Conservation (phyloP, 2,888 invertebrate species). For the Diachrysia chrysitis region DNA sequence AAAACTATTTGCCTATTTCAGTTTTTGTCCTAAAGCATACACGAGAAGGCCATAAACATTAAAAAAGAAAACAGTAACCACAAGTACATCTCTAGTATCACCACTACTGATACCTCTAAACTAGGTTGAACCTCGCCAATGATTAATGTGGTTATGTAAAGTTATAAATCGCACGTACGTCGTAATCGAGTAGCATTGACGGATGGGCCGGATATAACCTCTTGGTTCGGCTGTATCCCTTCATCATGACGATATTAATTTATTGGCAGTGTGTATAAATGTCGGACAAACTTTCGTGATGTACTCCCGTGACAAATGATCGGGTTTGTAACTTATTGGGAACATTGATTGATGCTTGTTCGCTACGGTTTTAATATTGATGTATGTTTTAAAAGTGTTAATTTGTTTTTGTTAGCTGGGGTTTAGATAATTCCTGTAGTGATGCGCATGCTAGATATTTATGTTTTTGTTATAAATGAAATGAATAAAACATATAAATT, state of each 20-base stretch:
- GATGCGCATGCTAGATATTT: background rate
- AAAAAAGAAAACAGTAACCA: background rate
- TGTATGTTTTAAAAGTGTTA: slow-evolving; percentile 35
- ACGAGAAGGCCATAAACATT: too few relatives aligned
- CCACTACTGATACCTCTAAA: slow-evolving; percentile 38
- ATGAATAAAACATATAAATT: background rate
- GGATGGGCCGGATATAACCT: slow-evolving; percentile 67
- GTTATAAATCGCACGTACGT: slow-evolving; percentile 64
- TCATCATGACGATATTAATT: slow-evolving; percentile 60
- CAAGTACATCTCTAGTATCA: background rate
- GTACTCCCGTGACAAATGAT: slow-evolving; percentile 46
- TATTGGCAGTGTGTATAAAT: slow-evolving; percentile 53
- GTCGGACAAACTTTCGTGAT: slow-evolving; percentile 49
- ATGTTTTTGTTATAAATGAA: background rate
- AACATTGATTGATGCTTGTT: slow-evolving; percentile 46
- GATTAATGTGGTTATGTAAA: slow-evolving; percentile 64
- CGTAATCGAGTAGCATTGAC: slow-evolving; percentile 67
- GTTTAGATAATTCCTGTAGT: background rate
- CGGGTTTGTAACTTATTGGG: slow-evolving; percentile 44
- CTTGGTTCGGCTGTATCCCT: slow-evolving; percentile 60
- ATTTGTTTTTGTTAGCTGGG: slow-evolving; percentile 16
- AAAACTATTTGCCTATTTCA: too few relatives aligned
- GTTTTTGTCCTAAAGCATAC: too few relatives aligned
- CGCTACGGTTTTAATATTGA: slow-evolving; percentile 27
- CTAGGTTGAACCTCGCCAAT: slow-evolving; percentile 60